Percentiles rank a stretch among this genome's conserved stretches.
Evolutionary conservation across 2,888 invertebrate genomes (phyloP).

Genomic region (Horisme vitalbata): DNA sequence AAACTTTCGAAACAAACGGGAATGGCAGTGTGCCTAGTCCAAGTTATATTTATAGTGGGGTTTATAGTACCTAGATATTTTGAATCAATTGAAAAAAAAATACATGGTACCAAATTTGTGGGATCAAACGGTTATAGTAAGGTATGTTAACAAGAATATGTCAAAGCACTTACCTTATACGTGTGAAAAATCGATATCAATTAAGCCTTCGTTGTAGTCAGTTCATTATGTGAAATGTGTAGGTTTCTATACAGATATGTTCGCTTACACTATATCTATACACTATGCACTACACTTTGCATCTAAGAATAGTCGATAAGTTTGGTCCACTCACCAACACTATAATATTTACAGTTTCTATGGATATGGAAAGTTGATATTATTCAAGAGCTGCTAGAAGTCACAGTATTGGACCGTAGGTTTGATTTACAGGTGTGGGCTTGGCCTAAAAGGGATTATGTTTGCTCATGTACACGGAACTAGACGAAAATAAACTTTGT

Average conservation of each 20-base stretch:
- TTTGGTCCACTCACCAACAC: constrained; percentile 59
- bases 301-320: constrained; percentile 37
- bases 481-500: constrained; percentile 60
- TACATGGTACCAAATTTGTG: no score
- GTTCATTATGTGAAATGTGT: constrained; percentile 36
- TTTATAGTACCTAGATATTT: no score
- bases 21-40: no score
- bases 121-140: no score
- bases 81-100: no score
- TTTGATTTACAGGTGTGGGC: constrained; percentile 38
- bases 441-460: constrained; percentile 33
- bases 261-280: constrained; percentile 38
- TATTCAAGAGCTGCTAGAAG: constrained; percentile 51
- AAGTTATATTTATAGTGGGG: no score
- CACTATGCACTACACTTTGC: constrained; percentile 54
- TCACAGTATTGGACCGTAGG: constrained; percentile 71
- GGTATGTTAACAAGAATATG: background rate
- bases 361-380: constrained; percentile 60
- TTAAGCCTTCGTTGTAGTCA: constrained; percentile 49
- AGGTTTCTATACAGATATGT: constrained; percentile 40
- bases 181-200: constrained; percentile 53
- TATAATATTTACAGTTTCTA: constrained; percentile 41
- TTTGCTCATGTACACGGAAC: constrained; percentile 42
- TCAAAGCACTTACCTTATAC: constrained; percentile 51
- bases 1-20: no score